phyloP scores from a whole-genome alignment of 2,113 vertebrate genomes.

The Spermophilus dauricus region DNA sequence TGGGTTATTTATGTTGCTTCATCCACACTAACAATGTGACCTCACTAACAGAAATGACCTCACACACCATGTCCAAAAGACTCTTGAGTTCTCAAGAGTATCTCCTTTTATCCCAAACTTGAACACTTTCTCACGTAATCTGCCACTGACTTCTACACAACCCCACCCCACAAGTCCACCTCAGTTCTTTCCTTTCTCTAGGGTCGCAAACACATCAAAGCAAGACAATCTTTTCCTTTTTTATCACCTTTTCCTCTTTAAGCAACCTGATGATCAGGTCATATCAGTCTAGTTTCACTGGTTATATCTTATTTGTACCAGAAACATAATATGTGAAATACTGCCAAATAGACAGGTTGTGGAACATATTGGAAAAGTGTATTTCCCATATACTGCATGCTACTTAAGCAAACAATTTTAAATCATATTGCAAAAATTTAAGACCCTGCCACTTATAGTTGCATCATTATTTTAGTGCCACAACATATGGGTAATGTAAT shows the following conservation, averaged over 20 bases:
- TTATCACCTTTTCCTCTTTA: not conserved
- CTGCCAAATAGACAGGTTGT: not conserved
- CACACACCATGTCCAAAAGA: not conserved
- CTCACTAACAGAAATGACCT: not conserved
- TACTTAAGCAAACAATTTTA: not conserved
- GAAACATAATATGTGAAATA: not conserved
- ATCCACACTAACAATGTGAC: not conserved
- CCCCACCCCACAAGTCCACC: not conserved
- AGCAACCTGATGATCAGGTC: not conserved
- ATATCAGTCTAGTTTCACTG: not conserved
- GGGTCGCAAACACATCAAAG: not conserved
- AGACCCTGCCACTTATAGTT: not conserved
- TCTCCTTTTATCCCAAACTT: not conserved
- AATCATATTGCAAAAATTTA: not conserved
- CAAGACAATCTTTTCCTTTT: not conserved
- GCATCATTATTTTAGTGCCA: not conserved
- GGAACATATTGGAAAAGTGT: not conserved
- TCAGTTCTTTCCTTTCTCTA: not conserved
- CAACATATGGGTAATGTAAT: not conserved
- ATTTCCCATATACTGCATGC: not conserved
- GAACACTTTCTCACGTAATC: not conserved
- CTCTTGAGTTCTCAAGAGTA: not conserved
- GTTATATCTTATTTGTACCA: constrained; percentile 3
- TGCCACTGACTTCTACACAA: not conserved
- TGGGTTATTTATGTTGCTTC: not conserved